Percentiles rank a stretch among this genome's conserved stretches.
These are phyloP conservation scores for Thymelicus acteon DNA, from an alignment of 2,888 invertebrate genomes.

Conservation along the genomic window DNA sequence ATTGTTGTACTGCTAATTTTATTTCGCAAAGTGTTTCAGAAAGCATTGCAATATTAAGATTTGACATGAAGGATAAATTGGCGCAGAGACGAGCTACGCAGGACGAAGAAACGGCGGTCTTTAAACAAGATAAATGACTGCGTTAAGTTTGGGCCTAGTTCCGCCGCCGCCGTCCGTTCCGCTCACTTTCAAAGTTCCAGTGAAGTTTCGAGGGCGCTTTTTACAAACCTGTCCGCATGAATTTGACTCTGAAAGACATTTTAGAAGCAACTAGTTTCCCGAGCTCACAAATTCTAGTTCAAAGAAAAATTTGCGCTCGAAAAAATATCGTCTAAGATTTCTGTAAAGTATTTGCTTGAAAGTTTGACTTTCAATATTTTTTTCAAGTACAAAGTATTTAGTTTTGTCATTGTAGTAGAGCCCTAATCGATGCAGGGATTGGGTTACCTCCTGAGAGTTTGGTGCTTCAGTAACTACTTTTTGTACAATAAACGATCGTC, in stretches of 20 bases:
- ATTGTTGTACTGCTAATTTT: too few species aligned
- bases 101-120: conserved; percentile 7
- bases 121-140: conserved; percentile 24
- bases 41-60: background rate
- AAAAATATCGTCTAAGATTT: background rate
- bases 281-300: background rate
- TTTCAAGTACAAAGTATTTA: background rate
- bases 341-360: background rate
- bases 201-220: background rate
- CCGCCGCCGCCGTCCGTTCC: background rate
- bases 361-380: background rate
- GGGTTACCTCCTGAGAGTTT: background rate
- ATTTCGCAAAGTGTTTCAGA: too few species aligned
- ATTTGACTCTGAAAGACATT: background rate
- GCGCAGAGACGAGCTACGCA: background rate
- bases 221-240: background rate
- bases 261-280: background rate
- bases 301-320: background rate
- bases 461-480: conserved; percentile 29
- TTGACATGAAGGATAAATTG: background rate
- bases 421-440: background rate
- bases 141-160: conserved; percentile 16
- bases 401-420: background rate
- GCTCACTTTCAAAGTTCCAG: background rate
- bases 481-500: conserved; percentile 30